Conservation (phyloP, 1,140 invertebrate species). For the Lordiphosa clarofinis region DNA sequence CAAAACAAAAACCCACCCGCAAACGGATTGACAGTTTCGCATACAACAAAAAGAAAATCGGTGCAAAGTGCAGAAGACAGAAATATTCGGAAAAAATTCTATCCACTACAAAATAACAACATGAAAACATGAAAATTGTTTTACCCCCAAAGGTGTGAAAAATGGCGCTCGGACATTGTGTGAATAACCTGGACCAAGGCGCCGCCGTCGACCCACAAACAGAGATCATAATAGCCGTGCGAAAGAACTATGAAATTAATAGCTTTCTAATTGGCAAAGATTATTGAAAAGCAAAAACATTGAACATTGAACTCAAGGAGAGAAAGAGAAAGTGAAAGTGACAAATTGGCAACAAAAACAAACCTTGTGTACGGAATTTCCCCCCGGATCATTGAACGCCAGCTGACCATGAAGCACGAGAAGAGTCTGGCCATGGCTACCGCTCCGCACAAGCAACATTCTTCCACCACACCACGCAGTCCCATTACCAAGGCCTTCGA, state of each 20-base stretch:
- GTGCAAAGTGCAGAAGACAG: conserved; percentile 9
- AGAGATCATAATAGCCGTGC: too few species aligned
- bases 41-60: conserved; percentile 7
- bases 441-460: conserved; percentile 25
- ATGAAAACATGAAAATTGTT: conserved; percentile 40
- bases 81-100: conserved; percentile 28
- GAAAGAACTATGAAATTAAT: conserved; percentile 77
- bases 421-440: conserved; percentile 46
- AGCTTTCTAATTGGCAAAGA: conserved; percentile 58
- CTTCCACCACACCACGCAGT: conserved; percentile 43
- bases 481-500: conserved; percentile 78
- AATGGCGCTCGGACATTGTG: conserved; percentile 44
- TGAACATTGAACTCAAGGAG: conserved; percentile 38
- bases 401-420: conserved; percentile 65
- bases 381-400: conserved; percentile 39
- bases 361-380: conserved; percentile 27
- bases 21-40: conserved; percentile 47
- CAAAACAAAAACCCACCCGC: conserved; percentile 39
- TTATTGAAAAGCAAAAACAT: conserved; percentile 44
- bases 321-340: conserved; percentile 15
- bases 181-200: conserved; percentile 68
- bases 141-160: conserved; percentile 34
- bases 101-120: conserved; percentile 2
- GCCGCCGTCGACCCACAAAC: conserved; percentile 10
- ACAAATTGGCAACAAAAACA: conserved; percentile 35